These are phyloP conservation scores for Thereuonema tuberculata DNA, from an alignment of 1,140 invertebrate genomes.

Conservation along the genomic window DNA sequence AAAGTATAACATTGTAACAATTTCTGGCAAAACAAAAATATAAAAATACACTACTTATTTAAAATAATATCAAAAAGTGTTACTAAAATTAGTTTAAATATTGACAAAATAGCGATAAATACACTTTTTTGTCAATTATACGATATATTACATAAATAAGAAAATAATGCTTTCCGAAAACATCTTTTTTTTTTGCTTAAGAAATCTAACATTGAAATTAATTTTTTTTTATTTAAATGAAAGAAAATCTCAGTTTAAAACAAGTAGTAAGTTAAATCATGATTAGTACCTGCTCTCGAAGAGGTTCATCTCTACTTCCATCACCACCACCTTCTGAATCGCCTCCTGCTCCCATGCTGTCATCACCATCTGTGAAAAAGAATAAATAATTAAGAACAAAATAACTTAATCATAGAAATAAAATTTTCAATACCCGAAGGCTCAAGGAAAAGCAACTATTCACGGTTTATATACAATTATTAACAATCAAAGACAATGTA, in stretches of 20 bases:
- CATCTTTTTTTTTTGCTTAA: no score
- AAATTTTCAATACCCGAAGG: constrained; percentile 10
- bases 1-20: no score
- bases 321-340: constrained; percentile 30
- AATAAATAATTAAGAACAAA: constrained; percentile 11
- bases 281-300: constrained; percentile 39
- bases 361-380: constrained; percentile 25
- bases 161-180: no score
- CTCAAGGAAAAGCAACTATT: constrained; percentile 8
- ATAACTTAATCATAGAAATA: background rate
- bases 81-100: constrained; percentile 11
- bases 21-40: background rate
- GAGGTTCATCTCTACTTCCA: constrained; percentile 27
- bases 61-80: background rate
- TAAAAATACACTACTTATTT: constrained; percentile 1
- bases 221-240: no score
- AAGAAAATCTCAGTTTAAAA: no score
- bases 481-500: no score
- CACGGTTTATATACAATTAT: constrained; percentile 18
- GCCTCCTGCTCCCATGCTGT: constrained; percentile 26
- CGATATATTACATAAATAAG: no score
- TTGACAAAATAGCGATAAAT: no score
- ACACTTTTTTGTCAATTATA: no score
- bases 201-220: no score
- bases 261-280: no score